These are phyloP conservation scores for Chloropsis cyanopogon DNA, from an alignment of 2,113 vertebrate genomes.

Conservation along the genomic window DNA sequence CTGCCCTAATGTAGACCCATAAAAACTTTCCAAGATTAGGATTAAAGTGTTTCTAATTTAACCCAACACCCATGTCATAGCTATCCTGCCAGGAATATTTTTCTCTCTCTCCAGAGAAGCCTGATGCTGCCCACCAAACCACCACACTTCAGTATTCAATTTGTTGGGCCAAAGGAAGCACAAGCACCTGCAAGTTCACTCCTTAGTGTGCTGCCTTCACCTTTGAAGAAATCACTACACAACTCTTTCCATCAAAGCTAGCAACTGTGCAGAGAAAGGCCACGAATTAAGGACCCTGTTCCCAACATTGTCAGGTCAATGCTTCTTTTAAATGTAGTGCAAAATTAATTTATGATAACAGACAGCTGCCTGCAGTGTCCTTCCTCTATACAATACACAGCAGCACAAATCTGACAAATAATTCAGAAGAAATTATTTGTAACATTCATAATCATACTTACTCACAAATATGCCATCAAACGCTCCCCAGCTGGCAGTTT, in stretches of 20 bases:
- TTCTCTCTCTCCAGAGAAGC: neutral
- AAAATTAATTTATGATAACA: conserved; percentile 10
- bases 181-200: neutral
- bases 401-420: conserved; percentile 12
- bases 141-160: neutral
- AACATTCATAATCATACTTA: conserved; percentile 4
- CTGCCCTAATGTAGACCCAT: neutral
- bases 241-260: neutral
- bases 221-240: neutral
- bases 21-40: neutral
- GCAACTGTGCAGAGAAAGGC: neutral
- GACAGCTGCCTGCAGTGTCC: neutral
- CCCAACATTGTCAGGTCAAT: neutral
- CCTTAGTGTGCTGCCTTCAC: neutral
- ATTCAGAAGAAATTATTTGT: conserved; percentile 16
- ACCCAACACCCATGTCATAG: neutral
- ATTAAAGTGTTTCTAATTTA: neutral
- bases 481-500: conserved; percentile 29
- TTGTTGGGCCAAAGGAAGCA: neutral
- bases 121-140: neutral
- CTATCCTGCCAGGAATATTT: neutral
- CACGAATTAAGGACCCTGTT: neutral
- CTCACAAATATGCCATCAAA: neutral
- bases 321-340: neutral
- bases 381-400: neutral